These are phyloP conservation scores for Thalassarche chlororhynchos DNA, from an alignment of 2,113 vertebrate species.

Conservation along the genomic window DNA sequence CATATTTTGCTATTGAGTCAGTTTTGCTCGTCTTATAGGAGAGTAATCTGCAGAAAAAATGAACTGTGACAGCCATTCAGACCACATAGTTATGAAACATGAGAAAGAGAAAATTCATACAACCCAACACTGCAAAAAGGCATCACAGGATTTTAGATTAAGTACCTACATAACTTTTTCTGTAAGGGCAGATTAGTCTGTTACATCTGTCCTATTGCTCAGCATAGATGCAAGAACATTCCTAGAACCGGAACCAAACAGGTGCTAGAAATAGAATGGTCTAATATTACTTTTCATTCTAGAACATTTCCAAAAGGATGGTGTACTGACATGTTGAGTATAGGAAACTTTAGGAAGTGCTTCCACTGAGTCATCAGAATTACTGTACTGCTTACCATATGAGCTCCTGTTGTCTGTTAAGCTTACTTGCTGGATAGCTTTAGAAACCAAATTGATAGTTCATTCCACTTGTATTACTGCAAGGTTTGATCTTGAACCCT, in stretches of 20 bases:
- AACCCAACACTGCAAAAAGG: neutral
- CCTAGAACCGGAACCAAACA: neutral
- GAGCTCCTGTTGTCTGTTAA: neutral
- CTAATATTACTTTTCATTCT: conserved; percentile 8
- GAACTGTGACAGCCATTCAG: neutral
- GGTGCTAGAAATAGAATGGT: conserved; percentile 2
- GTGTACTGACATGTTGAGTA: neutral
- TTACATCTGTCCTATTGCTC: neutral
- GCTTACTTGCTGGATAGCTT: neutral
- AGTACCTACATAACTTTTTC: neutral
- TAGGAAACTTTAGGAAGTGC: neutral
- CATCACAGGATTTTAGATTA: neutral
- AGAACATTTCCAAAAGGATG: neutral
- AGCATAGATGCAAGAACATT: neutral
- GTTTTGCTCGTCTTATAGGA: neutral
- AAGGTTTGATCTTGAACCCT: neutral
- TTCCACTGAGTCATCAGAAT: conserved; percentile 17
- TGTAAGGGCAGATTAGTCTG: neutral
- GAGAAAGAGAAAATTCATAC: neutral
- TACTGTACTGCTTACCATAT: neutral
- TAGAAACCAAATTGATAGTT: neutral
- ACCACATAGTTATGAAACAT: neutral
- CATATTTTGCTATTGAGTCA: neutral
- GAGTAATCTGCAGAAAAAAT: neutral
- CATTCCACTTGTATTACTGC: neutral